Conservation (phyloP, 2,113 vertebrate genomes). For the Noctilio leporinus region DNA sequence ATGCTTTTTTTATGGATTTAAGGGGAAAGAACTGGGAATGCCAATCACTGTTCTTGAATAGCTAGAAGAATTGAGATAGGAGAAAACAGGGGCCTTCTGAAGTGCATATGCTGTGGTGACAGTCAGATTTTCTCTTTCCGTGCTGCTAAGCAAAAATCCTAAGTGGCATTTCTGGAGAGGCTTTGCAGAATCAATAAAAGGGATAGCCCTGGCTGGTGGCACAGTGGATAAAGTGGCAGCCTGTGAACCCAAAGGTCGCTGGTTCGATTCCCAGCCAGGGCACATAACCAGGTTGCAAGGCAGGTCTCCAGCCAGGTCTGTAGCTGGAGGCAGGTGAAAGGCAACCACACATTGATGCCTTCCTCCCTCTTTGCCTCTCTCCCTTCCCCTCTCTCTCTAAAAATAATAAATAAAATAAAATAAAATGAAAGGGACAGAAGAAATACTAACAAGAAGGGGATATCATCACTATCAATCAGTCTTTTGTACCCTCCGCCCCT, state of each 20-base stretch:
- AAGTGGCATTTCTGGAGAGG: not conserved
- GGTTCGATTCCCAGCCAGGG: too few species aligned
- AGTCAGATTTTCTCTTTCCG: not conserved
- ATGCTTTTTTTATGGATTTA: not conserved
- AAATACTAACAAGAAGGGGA: not conserved
- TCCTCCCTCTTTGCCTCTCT: too few species aligned
- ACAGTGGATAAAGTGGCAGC: too few species aligned
- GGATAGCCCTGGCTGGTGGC: too few species aligned
- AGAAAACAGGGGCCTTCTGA: not conserved
- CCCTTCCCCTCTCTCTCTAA: too few species aligned
- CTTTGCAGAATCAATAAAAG: not conserved
- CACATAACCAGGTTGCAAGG: too few species aligned
- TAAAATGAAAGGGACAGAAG: not conserved
- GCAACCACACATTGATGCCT: too few species aligned
- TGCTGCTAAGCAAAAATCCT: not conserved
- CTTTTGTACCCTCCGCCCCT: not conserved
- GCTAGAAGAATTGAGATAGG: not conserved
- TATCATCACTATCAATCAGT: rapidly evolving
- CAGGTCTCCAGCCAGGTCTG: too few species aligned
- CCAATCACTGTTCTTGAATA: not conserved
- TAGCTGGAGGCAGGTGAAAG: too few species aligned
- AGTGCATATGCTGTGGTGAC: not conserved
- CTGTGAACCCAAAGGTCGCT: too few species aligned
- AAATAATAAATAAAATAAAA: too few species aligned
- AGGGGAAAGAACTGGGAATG: not conserved